Conservation (phyloP, 2,888 invertebrate genomes). For the Machimus atricapillus region DNA sequence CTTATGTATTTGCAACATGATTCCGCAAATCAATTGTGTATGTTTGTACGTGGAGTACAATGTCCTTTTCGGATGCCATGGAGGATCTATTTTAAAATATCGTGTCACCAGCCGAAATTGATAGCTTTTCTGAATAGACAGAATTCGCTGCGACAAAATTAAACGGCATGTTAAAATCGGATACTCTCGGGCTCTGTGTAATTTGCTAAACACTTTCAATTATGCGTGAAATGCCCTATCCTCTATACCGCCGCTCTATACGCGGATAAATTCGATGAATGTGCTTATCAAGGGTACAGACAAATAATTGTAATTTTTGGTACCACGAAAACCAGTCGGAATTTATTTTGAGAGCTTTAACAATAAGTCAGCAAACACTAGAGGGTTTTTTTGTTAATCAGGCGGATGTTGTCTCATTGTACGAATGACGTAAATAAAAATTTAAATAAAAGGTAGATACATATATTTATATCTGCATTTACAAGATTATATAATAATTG, state of each 20-base stretch:
- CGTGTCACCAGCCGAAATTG: not conserved
- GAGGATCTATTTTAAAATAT: not conserved
- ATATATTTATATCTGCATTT: not conserved
- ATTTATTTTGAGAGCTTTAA: not conserved
- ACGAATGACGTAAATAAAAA: not conserved
- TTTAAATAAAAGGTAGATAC: not conserved
- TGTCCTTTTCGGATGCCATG: not conserved
- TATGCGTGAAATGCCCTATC: not conserved
- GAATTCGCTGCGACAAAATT: not conserved
- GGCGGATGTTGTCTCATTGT: not conserved
- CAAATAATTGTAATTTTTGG: not conserved
- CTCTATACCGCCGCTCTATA: not conserved
- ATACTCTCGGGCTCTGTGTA: not conserved
- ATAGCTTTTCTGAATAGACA: not conserved
- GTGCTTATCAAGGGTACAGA: not conserved
- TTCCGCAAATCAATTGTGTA: not conserved
- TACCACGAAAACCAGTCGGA: not conserved
- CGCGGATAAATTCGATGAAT: not conserved
- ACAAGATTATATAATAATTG: too few relatives aligned
- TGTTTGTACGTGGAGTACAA: not conserved
- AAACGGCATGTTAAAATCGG: not conserved
- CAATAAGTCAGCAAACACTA: not conserved
- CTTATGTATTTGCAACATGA: not conserved
- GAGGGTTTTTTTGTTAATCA: not conserved
- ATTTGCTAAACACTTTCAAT: not conserved